Evolutionary conservation across 2,113 vertebrate genomes (phyloP).

Genomic region (Burhinus oedicnemus): DNA sequence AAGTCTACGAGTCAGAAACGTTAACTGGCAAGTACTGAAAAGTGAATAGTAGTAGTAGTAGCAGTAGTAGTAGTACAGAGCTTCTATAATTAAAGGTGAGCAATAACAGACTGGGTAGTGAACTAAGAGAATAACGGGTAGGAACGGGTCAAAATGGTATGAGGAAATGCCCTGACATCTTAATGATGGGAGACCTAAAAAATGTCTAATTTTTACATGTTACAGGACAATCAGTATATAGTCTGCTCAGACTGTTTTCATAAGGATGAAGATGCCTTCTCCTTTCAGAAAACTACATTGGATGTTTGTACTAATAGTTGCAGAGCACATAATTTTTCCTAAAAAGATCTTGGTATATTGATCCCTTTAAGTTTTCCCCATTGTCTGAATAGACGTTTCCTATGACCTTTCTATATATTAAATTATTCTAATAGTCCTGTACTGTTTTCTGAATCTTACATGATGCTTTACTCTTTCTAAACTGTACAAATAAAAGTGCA

Average conservation of each 20-base stretch:
- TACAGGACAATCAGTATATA: neutral
- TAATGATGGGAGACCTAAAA: neutral
- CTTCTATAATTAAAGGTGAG: neutral
- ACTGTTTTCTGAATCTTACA: neutral
- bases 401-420: neutral
- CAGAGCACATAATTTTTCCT: neutral
- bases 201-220: neutral
- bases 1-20: neutral
- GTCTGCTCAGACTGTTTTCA: neutral
- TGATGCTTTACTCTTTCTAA: neutral
- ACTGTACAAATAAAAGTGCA: neutral
- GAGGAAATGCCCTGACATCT: neutral
- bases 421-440: neutral
- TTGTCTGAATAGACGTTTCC: neutral
- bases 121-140: neutral
- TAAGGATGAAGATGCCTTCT: neutral
- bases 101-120: neutral
- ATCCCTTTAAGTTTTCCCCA: neutral
- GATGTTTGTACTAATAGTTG: neutral
- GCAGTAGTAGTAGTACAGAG: neutral
- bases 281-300: neutral
- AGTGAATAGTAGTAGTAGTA: neutral
- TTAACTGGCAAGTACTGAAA: neutral
- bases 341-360: neutral
- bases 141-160: neutral